phyloP scores from a whole-genome alignment of 2,113 vertebrate genomes.

The Melanerpes formicivorus region DNA sequence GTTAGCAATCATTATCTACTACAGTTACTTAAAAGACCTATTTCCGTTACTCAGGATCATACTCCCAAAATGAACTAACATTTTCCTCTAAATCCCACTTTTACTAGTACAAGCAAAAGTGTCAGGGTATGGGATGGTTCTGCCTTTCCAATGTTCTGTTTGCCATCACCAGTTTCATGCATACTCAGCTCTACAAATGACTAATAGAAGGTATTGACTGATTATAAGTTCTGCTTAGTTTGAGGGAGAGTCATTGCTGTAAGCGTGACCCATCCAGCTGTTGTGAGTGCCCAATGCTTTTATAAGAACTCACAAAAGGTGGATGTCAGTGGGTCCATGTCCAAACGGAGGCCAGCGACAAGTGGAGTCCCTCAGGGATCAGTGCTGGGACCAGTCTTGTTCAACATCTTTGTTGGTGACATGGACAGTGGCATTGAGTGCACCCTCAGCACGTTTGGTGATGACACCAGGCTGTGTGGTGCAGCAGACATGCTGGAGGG shows the following conservation, averaged over 20 bases:
- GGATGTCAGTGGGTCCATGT: no score
- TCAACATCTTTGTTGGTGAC: no score
- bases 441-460: no score
- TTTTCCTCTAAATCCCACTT: neutral
- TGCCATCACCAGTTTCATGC: neutral
- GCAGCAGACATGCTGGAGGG: no score
- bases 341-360: no score
- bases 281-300: neutral
- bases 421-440: no score
- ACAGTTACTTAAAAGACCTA: fast-evolving
- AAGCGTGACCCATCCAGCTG: neutral
- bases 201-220: neutral
- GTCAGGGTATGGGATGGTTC: neutral
- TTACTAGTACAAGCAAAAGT: neutral
- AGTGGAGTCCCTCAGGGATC: no score
- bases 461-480: no score
- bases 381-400: no score
- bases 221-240: neutral
- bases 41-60: neutral
- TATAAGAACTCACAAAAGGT: neutral
- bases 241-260: neutral
- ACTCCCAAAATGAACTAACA: neutral
- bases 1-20: neutral
- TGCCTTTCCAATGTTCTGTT: neutral
- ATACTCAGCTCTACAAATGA: neutral